phyloP scores from a whole-genome alignment of 2,888 invertebrate genomes.

The Cynaeus angustus region DNA sequence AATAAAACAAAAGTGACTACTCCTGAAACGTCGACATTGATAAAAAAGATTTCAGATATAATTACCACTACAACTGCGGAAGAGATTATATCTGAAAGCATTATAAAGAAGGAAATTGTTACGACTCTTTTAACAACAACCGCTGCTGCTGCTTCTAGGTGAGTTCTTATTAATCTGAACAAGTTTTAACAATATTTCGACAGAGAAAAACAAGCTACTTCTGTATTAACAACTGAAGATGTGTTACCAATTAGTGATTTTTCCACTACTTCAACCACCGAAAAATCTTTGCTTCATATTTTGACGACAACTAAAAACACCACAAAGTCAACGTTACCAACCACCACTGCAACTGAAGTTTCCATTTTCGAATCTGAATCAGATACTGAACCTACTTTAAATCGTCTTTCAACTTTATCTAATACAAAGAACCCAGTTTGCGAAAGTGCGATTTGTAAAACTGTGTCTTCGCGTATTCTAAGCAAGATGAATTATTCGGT shows the following conservation, averaged over 20 bases:
- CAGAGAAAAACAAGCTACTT: too few species aligned
- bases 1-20: too few species aligned
- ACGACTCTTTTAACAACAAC: too few species aligned
- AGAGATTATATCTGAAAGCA: not conserved
- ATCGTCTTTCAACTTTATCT: not conserved
- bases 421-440: constrained; percentile 44
- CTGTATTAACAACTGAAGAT: too few species aligned
- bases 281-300: too few species aligned
- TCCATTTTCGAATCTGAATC: constrained; percentile 13
- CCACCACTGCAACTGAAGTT: constrained; percentile 5
- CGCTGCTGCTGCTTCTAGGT: too few species aligned
- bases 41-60: not conserved
- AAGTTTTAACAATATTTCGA: not conserved
- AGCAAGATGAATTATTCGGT: constrained; percentile 59
- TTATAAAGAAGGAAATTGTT: too few species aligned
- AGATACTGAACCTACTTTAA: constrained; percentile 13
- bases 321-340: not conserved
- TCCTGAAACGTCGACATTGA: too few species aligned
- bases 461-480: constrained; percentile 59
- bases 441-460: constrained; percentile 54
- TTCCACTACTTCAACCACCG: too few species aligned
- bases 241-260: too few species aligned
- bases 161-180: too few species aligned
- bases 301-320: too few species aligned
- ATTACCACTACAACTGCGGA: not conserved